Evolutionary conservation across 2,113 vertebrate genomes (phyloP), one percentile per base, ranked within the genome.

Genomic region (Vimba vimba): DNA sequence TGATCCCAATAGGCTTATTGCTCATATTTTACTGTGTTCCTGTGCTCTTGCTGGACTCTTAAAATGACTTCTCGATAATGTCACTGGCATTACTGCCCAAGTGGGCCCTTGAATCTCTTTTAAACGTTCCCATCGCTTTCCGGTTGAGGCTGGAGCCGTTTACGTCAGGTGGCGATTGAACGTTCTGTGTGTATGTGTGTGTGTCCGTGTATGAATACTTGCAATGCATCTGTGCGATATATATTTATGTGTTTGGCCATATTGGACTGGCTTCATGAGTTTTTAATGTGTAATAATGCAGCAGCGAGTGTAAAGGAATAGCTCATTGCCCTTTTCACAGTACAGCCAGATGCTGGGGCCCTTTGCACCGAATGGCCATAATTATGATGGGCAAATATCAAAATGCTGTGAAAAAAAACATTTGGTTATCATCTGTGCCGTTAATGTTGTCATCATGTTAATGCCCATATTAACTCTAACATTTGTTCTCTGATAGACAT

Each of bases 321-420:
- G 92, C 86, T 92, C 92, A 93, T 94, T 94, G 94, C 92, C 89
- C 88, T 82, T 89, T 91, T 94, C 94, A 94, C 93, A 91, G 89
- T 89, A 89, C 90, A 91, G 89, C 92, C 93, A 94, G 94, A 92
- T 93, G 93, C 92, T 91, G 89, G 91, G 91, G 89, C 90, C 90
- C 87, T 88, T 90, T 92, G 83, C 90, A 90, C 88, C 89, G 75
- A 91, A 92, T 86, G 91, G 91, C 91, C 90, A 90, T 90, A 87
- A 82, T 90, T 91, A 90, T 91, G 92, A 93, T 90, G 86, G 77
- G 84, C 90, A 92, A 91, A 92, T 91, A 77, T 68, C 59, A 87
- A 77, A 90, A 90, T 91, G 92, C 91, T 93, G 88, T 84, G 79
- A 83, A 76, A 87, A 43, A 55, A 17, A 52, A 1, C 45, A 45